Conservation (phyloP, 2,888 invertebrate genomes). For the Drosophila hamatofila region DNA sequence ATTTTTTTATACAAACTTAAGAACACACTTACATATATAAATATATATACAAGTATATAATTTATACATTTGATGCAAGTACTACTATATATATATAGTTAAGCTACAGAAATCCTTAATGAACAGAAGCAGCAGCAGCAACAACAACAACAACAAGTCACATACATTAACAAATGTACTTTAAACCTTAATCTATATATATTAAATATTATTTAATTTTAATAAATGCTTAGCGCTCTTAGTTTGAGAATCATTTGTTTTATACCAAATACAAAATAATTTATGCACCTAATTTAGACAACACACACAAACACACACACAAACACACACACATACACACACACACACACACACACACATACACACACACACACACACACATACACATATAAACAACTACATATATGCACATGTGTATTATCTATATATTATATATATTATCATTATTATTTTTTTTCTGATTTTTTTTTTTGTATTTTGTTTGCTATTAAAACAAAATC, state of each 20-base stretch:
- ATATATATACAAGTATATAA: constrained; percentile 12
- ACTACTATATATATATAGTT: constrained; percentile 19
- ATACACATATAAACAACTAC: constrained; percentile 30
- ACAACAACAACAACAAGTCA: constrained; percentile 63
- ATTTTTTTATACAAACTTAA: constrained; percentile 35
- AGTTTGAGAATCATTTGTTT: constrained; percentile 68
- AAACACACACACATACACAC: constrained; percentile 7
- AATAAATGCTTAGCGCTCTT: constrained; percentile 66
- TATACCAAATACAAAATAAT: constrained; percentile 76
- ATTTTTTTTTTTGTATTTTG: constrained; percentile 35
- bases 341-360: constrained; percentile 40
- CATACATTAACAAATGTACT: constrained; percentile 61
- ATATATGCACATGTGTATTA: constrained; percentile 63
- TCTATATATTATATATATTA: constrained; percentile 67
- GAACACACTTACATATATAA: background rate
- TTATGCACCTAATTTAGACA: constrained; percentile 67
- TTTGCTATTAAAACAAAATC: constrained; percentile 37
- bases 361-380: constrained; percentile 11
- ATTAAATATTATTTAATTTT: constrained; percentile 63
- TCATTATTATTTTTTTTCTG: constrained; percentile 49
- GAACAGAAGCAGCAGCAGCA: constrained; percentile 8
- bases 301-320: constrained; percentile 41
- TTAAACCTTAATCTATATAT: constrained; percentile 37
- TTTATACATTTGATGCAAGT: constrained; percentile 23
- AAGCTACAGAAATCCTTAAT: constrained; percentile 49